These are phyloP conservation scores for Maconellicoccus hirsutus DNA, from an alignment of 1,140 invertebrate species.

Conservation along the genomic window DNA sequence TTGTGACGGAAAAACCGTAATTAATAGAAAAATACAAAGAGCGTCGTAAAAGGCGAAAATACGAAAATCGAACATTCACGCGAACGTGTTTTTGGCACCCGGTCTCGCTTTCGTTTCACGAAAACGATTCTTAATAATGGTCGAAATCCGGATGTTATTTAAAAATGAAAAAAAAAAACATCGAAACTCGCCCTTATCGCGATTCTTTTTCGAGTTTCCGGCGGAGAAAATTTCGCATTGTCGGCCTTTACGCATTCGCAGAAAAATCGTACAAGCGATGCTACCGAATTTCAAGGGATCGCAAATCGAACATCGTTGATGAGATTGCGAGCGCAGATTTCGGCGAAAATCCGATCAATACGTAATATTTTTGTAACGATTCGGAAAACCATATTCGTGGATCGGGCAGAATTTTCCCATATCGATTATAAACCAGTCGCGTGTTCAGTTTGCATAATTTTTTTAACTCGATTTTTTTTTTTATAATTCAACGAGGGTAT, in stretches of 20 bases:
- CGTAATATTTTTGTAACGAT: not conserved
- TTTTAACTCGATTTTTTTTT: too few relatives aligned
- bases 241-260: too few relatives aligned
- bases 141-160: not conserved
- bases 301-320: too few relatives aligned
- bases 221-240: too few relatives aligned
- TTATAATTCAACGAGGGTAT: too few relatives aligned
- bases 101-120: not conserved
- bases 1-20: not conserved
- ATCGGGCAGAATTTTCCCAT: not conserved
- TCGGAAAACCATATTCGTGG: too few relatives aligned
- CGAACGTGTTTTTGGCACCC: not conserved
- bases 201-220: not conserved
- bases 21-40: conserved; percentile 6
- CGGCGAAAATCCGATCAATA: too few relatives aligned
- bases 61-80: conserved; percentile 8
- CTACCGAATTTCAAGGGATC: too few relatives aligned
- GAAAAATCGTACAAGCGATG: too few relatives aligned
- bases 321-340: too few relatives aligned
- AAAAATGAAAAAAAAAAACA: not conserved
- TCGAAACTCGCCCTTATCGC: not conserved
- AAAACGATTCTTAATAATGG: not conserved
- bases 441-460: conserved; percentile 13
- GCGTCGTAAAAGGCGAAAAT: not conserved
- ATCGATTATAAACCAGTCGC: not conserved